Evolutionary conservation across 35 echinoderm and acorn worm species (phyloP).

Genomic region (Acanthaster planci): DNA sequence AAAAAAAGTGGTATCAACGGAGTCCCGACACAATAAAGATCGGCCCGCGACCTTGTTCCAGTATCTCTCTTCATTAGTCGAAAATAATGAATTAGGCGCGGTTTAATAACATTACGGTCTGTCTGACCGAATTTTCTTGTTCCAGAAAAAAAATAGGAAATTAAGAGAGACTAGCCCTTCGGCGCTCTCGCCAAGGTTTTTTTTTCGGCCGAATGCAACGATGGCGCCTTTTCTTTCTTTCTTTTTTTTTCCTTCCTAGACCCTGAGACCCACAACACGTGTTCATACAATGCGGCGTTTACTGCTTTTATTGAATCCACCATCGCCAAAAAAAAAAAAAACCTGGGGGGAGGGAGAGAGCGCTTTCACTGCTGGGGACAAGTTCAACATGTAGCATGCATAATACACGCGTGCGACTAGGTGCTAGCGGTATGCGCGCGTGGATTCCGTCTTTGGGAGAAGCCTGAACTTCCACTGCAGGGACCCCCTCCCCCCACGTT

Average conservation of each 20-base stretch:
- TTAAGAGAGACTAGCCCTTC: neutral
- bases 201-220: neutral
- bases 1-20: too few relatives aligned
- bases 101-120: neutral
- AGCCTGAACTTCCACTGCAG: too few relatives aligned
- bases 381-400: conserved; percentile 5
- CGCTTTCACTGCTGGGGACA: too few relatives aligned
- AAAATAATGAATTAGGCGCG: neutral
- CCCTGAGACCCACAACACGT: neutral
- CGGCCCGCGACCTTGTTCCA: too few relatives aligned
- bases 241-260: neutral
- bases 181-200: neutral
- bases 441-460: neutral
- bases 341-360: too few relatives aligned
- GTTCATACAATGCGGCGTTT: conserved; percentile 12
- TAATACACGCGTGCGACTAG: neutral
- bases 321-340: neutral
- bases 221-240: neutral
- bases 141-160: too few relatives aligned
- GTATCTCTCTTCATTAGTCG: neutral
- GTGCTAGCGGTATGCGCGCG: neutral
- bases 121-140: neutral
- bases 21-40: too few relatives aligned
- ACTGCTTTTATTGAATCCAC: neutral
- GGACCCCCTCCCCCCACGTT: too few relatives aligned